Conservation (phyloP, 1,140 invertebrate genomes). For the Ylistrum balloti region DNA sequence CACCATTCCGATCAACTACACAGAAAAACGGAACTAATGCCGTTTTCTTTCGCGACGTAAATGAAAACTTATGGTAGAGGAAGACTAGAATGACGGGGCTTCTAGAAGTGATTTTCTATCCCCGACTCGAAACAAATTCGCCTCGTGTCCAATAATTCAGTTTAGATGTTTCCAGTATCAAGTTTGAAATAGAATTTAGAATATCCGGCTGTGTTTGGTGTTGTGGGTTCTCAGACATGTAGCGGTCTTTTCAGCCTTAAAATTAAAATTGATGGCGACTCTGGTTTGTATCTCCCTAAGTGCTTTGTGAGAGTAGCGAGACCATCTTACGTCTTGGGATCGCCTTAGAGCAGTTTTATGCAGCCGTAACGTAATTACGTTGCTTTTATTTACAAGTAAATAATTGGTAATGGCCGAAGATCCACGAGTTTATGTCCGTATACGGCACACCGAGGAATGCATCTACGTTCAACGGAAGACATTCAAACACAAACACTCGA, state of each 20-base stretch:
- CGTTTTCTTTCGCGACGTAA: not conserved
- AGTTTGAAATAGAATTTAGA: conserved; percentile 40
- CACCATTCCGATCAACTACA: not conserved
- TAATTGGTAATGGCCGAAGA: not conserved
- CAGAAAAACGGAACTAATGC: not conserved
- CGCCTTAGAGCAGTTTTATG: not conserved
- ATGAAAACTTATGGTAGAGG: not conserved
- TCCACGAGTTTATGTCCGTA: not conserved
- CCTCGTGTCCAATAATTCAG: not conserved
- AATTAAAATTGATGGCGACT: not conserved
- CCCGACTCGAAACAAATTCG: not conserved
- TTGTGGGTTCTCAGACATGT: not conserved
- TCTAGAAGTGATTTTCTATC: not conserved
- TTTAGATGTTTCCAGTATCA: conserved; percentile 16
- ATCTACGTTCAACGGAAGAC: not conserved
- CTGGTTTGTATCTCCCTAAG: not conserved
- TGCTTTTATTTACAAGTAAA: conserved; percentile 21
- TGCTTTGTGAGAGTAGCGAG: not conserved
- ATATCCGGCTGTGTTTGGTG: not conserved
- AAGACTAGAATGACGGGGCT: not conserved
- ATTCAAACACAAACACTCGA: not conserved
- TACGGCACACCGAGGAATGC: not conserved
- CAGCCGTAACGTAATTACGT: not conserved
- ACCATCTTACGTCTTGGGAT: not conserved
- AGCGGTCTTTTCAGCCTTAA: not conserved